phyloP scores from a whole-genome alignment of 2,888 invertebrate species.

The Melolontha melolontha region DNA sequence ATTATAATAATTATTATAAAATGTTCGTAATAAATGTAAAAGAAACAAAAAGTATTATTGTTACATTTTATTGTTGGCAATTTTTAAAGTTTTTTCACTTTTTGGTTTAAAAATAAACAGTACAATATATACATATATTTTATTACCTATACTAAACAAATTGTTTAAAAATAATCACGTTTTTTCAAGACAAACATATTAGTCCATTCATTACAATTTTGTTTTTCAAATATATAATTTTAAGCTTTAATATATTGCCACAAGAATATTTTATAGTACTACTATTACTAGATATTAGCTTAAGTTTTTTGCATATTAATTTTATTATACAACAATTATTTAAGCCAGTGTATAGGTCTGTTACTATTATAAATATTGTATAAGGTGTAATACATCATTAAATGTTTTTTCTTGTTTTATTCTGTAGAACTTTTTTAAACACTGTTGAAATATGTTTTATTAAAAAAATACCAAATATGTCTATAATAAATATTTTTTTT shows the following conservation, averaged over 20 bases:
- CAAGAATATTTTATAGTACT: constrained; percentile 20
- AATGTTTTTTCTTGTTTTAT: constrained; percentile 16
- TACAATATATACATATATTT: constrained; percentile 14
- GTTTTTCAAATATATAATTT: constrained; percentile 7
- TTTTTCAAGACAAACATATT: neutral
- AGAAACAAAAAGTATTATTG: constrained; percentile 20
- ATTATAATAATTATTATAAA: constrained; percentile 68
- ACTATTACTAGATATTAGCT: constrained; percentile 16
- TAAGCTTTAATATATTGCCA: constrained; percentile 33
- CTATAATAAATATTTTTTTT: too few species aligned
- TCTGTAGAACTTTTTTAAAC: neutral
- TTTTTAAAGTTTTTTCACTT: constrained; percentile 20
- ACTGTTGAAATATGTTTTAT: neutral
- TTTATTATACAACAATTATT: constrained; percentile 39
- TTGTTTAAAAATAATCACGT: neutral
- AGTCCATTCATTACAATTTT: constrained; percentile 2
- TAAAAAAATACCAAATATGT: too few species aligned
- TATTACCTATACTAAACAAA: neutral
- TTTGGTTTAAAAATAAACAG: neutral
- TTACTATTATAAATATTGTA: constrained; percentile 37
- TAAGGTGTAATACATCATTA: constrained; percentile 37
- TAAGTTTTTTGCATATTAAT: constrained; percentile 29
- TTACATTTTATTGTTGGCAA: constrained; percentile 35
- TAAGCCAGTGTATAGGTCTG: constrained; percentile 41
- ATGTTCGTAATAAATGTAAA: constrained; percentile 32